Base-by-base conservation (phyloP, 2,113 vertebrate species). In the Acanthochromis polyacanthus region DNA sequence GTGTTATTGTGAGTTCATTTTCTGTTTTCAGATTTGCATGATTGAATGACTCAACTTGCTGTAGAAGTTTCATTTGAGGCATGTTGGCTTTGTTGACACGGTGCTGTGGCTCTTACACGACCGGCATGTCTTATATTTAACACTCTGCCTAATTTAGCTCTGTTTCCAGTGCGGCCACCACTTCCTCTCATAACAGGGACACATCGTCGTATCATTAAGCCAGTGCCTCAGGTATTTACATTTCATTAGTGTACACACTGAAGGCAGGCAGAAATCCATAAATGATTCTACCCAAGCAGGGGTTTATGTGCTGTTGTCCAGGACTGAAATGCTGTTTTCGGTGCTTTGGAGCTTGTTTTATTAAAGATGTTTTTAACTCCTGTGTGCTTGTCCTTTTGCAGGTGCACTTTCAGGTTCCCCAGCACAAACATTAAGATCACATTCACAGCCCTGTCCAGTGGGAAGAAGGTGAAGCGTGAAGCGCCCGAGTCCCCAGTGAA, bases 361-460 rank as follows among this genome's bases (percentile, higher is more conserved):
- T 5, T 17, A 1, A 16, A 15, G 17, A 1, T n/a, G 14, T 16
- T 10, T 36, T 56, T 32, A 19, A 17, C 5, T 67, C 0, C 9
- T 36, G 0, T 52, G 0, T 56, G 4, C 20, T 7, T 74, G 20
- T 67, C 19, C 61, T 78, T 2, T 19, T 92, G 14, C 95, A 99
- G 98, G 87, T 99, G 98, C 95, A 99, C 97, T 5, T 99, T 99
- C 93, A 95, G 98, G 87, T 99, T 99, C 90, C 98, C 98, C 85
- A 99, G 98, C 95, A 99, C 98, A 64, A 99, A 97, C 91, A 99
- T 99, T 91, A 99, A 99, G 95, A 99, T 99, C 92, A 96, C 95
- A 0, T 99, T 99, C 93, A 99, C 97, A 1, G 97, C 97, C 11
- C 93, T 99, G 86, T 96, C 97, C 90, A 96, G 94, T 15, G 95